Percentiles rank a stretch among this genome's conserved stretches.
Conservation (phyloP, 1,140 invertebrate genomes). For the Drosophila fuyamai region DNA sequence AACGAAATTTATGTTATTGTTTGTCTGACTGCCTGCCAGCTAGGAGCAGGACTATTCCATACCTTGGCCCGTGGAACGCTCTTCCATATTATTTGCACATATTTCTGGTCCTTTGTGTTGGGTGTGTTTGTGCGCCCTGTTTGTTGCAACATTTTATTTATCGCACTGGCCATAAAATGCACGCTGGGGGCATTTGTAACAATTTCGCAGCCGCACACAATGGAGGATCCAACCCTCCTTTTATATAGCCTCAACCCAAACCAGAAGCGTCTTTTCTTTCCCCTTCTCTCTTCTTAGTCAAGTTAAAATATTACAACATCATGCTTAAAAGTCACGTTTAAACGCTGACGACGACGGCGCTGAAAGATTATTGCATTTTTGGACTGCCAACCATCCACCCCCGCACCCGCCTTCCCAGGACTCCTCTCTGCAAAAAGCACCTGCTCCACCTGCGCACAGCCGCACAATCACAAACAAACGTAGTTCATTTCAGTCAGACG, state of each 20-base stretch:
- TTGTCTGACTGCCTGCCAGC: constrained; percentile 68
- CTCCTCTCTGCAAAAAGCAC: background rate
- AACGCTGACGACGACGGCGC: constrained; percentile 81
- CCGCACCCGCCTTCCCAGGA: background rate
- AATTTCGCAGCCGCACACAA: constrained; percentile 75
- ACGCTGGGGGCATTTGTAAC: constrained; percentile 82
- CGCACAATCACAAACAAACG: constrained; percentile 75
- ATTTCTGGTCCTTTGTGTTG: constrained; percentile 21
- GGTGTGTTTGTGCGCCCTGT: constrained; percentile 30
- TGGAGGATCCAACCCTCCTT: constrained; percentile 39
- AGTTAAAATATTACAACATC: constrained; percentile 83
- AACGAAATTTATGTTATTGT: constrained; percentile 81
- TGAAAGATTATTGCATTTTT: constrained; percentile 83
- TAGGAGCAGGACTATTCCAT: constrained; percentile 41
- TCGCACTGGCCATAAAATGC: constrained; percentile 82
- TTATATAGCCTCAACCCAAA: background rate
- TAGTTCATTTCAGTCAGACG: constrained; percentile 79
- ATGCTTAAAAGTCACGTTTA: constrained; percentile 83
- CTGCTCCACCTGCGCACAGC: constrained; percentile 50
- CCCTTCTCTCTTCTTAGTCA: constrained; percentile 61
- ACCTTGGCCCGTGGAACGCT: constrained; percentile 50
- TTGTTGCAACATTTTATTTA: constrained; percentile 82
- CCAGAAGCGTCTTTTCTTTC: background rate
- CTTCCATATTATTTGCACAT: constrained; percentile 73
- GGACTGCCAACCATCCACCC: constrained; percentile 32